These are phyloP conservation scores for Platypus cylindrus DNA, from an alignment of 2,888 invertebrate species.

Conservation along the genomic window DNA sequence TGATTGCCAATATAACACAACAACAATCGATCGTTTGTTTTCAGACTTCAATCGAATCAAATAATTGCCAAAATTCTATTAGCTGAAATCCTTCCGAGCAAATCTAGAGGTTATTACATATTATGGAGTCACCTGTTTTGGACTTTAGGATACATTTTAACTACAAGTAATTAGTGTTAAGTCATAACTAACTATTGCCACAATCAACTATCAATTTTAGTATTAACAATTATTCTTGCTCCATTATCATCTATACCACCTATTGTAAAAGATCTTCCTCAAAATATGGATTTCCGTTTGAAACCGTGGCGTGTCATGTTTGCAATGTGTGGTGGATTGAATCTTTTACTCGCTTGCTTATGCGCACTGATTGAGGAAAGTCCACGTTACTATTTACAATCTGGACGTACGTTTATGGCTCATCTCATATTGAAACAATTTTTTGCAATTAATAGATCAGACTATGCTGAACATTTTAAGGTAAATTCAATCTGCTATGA, in stretches of 20 bases:
- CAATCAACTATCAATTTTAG: too few species aligned
- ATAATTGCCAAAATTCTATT: constrained; percentile 31
- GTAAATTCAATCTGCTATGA: constrained; percentile 11
- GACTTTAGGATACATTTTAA: constrained; percentile 28
- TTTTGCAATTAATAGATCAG: constrained; percentile 37
- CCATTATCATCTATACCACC: too few species aligned
- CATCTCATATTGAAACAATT: constrained; percentile 33
- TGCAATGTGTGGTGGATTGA: constrained; percentile 31
- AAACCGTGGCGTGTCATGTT: constrained; percentile 36
- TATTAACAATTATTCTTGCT: too few species aligned
- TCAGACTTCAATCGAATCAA: constrained; percentile 31
- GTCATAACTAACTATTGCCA: too few species aligned
- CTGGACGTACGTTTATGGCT: constrained; percentile 29
- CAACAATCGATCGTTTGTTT: constrained; percentile 5
- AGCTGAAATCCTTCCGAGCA: constrained; percentile 32
- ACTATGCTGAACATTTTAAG: constrained; percentile 32
- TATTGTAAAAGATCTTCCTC: too few species aligned
- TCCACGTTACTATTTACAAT: constrained; percentile 33
- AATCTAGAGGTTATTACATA: constrained; percentile 30
- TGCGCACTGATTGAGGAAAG: constrained; percentile 34
- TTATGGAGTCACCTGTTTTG: constrained; percentile 32
- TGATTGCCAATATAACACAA: too few species aligned
- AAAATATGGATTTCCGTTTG: too few species aligned
- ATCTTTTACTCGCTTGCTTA: constrained; percentile 31
- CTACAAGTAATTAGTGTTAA: constrained; percentile 25